Evolutionary conservation across 2,888 invertebrate genomes (phyloP), one percentile per base, ranked within the genome.

Genomic region (Nomada goodeniana): DNA sequence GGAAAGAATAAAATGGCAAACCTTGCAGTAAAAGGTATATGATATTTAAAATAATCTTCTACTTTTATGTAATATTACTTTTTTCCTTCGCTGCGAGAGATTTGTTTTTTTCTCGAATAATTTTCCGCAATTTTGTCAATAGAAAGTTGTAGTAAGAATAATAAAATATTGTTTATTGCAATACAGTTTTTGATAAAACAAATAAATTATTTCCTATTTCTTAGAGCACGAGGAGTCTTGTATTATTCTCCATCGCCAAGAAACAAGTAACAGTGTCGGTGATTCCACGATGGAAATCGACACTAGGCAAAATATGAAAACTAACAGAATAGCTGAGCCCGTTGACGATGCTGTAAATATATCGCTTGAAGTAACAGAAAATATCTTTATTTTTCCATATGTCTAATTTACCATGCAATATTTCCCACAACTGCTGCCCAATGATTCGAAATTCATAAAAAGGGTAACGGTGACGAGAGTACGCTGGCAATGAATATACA

Each of bases 391-490:
- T 18, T 15, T 18, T 23, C 5, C 7, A 11, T 36, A 29, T 13
- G 20, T 36, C 2, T 10, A 18, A 57, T 9, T 23, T 29, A 7
- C 47, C 18, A 3, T 10, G 3, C 13, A 29, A 44, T 63, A 10
- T 7, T 23, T 69, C 11, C 1, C 64, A 23, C 26, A 44, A 60
- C 7, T 42, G 3, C 47, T 52, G 20, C 53, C 36, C 10, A 3
- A 4, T 15, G 15, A 68, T 47, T 55, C 29, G 3, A 26, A 57
- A 71, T 68, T 52, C 11, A 69, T 64, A 55, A 5, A 36, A 53
- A 88, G 87, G 82, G 60, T 10, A 81, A 65, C 23, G 79, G 69
- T 1, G 86, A 84, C n/a, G 76, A 76, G 9, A 72, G 50, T 42
- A 68, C n/a, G 10, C 2, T 20, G 10, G 44, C 76, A 65, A 65